Conservation (phyloP, 1,140 invertebrate genomes). For the Panagrolaimus sp. region DNA sequence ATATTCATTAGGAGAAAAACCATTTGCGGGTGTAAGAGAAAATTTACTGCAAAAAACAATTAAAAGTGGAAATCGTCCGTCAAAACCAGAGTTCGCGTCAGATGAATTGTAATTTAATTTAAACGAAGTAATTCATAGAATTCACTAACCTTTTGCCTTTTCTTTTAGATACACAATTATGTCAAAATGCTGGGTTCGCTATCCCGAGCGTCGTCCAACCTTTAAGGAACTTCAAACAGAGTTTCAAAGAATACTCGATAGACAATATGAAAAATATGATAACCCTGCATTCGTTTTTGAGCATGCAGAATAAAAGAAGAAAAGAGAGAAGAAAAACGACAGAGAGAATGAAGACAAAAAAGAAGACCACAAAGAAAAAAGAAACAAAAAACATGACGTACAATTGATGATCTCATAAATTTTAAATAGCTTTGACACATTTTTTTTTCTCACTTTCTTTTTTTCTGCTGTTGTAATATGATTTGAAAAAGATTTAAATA, state of each 20-base stretch:
- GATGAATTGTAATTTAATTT: constrained; percentile 23
- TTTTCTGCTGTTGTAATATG: too few species aligned
- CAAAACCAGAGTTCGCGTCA: constrained; percentile 28
- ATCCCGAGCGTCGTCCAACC: not conserved
- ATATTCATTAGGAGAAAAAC: constrained; percentile 33
- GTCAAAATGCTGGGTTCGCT: not conserved
- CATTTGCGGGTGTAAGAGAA: constrained; percentile 31
- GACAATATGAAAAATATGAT: constrained; percentile 15
- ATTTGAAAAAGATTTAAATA: too few species aligned
- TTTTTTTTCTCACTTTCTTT: too few species aligned
- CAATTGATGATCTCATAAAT: too few species aligned
- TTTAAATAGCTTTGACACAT: too few species aligned
- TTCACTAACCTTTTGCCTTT: not conserved
- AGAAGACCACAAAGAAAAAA: too few species aligned
- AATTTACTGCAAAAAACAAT: constrained; percentile 34
- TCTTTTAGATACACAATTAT: constrained; percentile 3
- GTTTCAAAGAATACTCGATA: constrained; percentile 3
- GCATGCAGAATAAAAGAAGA: too few species aligned
- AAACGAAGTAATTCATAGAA: not conserved
- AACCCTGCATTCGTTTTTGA: constrained; percentile 11
- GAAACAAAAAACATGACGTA: too few species aligned
- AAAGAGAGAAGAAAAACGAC: too few species aligned
- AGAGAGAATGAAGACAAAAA: too few species aligned
- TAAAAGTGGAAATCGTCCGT: constrained; percentile 28
- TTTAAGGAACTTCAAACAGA: not conserved